Evolutionary conservation across 2,888 invertebrate genomes (phyloP).

Genomic region (Eristalinus aeneus): DNA sequence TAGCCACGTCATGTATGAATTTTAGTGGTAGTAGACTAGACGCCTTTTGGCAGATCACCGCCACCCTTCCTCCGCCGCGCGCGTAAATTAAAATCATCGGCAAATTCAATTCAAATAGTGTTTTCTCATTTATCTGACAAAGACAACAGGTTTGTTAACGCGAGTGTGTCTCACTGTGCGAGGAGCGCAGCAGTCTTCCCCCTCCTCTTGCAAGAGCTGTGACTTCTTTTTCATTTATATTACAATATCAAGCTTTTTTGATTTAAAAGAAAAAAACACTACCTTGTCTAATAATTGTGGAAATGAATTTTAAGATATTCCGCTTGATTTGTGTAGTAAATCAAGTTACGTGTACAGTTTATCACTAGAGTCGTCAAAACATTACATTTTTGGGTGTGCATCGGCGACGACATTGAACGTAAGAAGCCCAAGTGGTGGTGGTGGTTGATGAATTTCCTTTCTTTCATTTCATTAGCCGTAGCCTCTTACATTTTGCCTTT

Average conservation of each 20-base stretch:
- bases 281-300: slow-evolving; percentile 26
- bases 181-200: slow-evolving; percentile 53
- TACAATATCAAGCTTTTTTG: slow-evolving; percentile 24
- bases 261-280: slow-evolving; percentile 27
- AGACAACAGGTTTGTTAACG: slow-evolving; percentile 28
- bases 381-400: slow-evolving; percentile 53
- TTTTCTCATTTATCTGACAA: slow-evolving; percentile 23
- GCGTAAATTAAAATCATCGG: slow-evolving; percentile 69
- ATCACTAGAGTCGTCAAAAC: slow-evolving; percentile 32
- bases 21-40: slow-evolving; percentile 68
- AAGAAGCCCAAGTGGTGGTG: slow-evolving; percentile 64
- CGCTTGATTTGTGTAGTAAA: slow-evolving; percentile 14
- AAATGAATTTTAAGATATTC: slow-evolving; percentile 18
- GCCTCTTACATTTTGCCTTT: slow-evolving; percentile 42
- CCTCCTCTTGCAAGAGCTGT: slow-evolving; percentile 57
- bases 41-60: slow-evolving; percentile 71
- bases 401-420: slow-evolving; percentile 58
- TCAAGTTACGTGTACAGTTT: slow-evolving; percentile 27
- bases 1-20: slow-evolving; percentile 73
- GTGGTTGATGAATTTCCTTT: slow-evolving; percentile 64
- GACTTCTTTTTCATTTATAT: slow-evolving; percentile 64
- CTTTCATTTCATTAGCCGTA: slow-evolving; percentile 32
- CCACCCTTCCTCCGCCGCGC: slow-evolving; percentile 67
- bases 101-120: slow-evolving; percentile 56
- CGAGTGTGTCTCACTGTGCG: slow-evolving; percentile 33